Percentiles rank a stretch among this genome's conserved stretches.
Conservation (phyloP, 2,113 vertebrate genomes). For the Clarias macrocephalus region DNA sequence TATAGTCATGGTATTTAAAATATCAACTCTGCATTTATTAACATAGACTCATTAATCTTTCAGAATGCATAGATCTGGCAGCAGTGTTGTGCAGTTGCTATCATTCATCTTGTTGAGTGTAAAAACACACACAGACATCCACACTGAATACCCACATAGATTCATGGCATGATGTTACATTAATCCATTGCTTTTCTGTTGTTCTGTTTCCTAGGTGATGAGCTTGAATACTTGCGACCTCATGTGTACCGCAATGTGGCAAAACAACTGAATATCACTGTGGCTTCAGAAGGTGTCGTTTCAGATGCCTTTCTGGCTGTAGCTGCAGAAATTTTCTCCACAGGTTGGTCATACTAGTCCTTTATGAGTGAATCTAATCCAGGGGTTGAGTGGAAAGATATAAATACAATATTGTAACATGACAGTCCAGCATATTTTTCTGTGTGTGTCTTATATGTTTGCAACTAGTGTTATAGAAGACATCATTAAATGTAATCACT, state of each 20-base stretch:
- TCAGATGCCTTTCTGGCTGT: slow-evolving; percentile 92
- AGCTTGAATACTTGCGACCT: slow-evolving; percentile 92
- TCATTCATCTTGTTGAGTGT: background rate
- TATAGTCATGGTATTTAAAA: background rate
- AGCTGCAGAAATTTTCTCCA: slow-evolving; percentile 90
- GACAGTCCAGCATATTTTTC: background rate
- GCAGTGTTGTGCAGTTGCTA: background rate
- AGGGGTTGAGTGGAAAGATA: background rate
- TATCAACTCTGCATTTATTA: background rate
- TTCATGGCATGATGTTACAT: background rate
- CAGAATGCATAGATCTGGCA: background rate
- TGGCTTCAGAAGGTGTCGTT: slow-evolving; percentile 84
- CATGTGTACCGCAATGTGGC: slow-evolving; percentile 90
- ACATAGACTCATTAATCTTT: background rate
- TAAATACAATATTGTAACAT: background rate
- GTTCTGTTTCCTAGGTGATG: slow-evolving; percentile 78
- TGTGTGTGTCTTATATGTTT: background rate
- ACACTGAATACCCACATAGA: background rate
- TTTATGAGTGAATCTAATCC: background rate
- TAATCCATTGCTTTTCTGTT: slow-evolving; percentile 8
- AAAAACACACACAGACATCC: background rate
- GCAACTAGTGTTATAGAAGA: background rate
- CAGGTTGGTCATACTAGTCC: slow-evolving; percentile 72
- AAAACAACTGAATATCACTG: slow-evolving; percentile 87
- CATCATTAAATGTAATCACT: background rate